Conservation (phyloP, 2,113 vertebrate species). For the Psettodes erumei region DNA sequence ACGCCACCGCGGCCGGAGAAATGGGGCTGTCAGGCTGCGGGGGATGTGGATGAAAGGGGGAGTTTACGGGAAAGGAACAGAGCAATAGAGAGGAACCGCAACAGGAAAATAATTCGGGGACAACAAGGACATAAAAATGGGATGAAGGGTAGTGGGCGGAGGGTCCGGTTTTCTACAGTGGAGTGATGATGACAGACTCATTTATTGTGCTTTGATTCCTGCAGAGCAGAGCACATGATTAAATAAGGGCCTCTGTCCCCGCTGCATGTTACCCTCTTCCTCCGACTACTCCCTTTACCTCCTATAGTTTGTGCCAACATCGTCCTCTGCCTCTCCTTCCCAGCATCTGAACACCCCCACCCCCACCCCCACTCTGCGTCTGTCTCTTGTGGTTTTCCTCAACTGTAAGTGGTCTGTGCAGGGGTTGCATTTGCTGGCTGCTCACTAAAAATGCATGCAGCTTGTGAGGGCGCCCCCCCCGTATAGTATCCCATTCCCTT, state of each 20-base stretch:
- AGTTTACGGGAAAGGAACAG: conserved; percentile 7
- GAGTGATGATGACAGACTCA: conserved; percentile 39
- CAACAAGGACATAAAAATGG: conserved; percentile 10
- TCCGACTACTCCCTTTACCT: not conserved
- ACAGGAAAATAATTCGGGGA: conserved; percentile 18
- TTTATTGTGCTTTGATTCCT: conserved; percentile 40
- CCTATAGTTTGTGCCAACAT: not conserved
- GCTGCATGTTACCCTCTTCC: not conserved
- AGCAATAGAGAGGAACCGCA: conserved; percentile 9
- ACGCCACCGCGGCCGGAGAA: conserved; percentile 11
- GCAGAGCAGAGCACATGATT: conserved; percentile 31
- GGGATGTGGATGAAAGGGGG: not conserved
- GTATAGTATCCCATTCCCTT: conserved; percentile 3
- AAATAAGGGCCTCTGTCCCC: not conserved
- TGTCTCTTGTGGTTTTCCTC: not conserved
- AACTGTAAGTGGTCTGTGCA: not conserved
- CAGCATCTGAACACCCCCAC: conserved; percentile 1
- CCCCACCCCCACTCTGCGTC: not conserved
- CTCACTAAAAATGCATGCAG: conserved; percentile 24
- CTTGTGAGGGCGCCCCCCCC: not conserved
- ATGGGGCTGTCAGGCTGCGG: conserved; percentile 9
- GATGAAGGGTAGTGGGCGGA: not conserved
- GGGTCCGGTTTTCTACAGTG: conserved; percentile 15
- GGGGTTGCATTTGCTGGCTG: conserved; percentile 5
- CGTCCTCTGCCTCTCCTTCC: not conserved